Percentiles rank a stretch among this genome's conserved stretches.
phyloP scores from a whole-genome alignment of 2,888 invertebrate species.

The Unio pictorum region DNA sequence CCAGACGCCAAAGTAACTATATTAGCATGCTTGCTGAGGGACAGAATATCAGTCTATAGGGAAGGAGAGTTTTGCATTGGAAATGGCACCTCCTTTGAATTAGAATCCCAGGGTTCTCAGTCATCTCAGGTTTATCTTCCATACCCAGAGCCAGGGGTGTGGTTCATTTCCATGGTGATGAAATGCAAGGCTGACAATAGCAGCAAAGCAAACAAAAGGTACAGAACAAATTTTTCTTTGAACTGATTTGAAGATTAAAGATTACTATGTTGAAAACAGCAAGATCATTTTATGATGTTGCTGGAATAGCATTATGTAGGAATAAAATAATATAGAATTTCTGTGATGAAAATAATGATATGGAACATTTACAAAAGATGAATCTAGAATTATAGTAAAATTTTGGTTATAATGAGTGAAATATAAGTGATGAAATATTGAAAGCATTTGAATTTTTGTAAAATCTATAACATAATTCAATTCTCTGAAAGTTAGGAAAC shows the following conservation, averaged over 20 bases:
- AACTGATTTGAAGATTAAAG: not conserved
- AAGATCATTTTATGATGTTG: not conserved
- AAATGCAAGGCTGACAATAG: conserved; percentile 74
- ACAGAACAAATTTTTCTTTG: not conserved
- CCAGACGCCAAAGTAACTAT: conserved; percentile 7
- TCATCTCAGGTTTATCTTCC: conserved; percentile 73
- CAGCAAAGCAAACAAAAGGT: conserved; percentile 1
- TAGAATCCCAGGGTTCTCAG: conserved; percentile 7
- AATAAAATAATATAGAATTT: too few relatives aligned
- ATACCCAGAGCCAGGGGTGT: conserved; percentile 86
- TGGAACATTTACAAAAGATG: too few relatives aligned
- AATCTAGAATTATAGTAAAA: too few relatives aligned
- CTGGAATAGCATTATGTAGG: conserved; percentile 4
- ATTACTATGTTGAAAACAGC: not conserved
- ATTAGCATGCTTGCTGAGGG: conserved; percentile 11
- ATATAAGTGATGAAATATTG: too few relatives aligned
- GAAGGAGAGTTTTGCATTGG: conserved; percentile 10
- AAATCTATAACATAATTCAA: too few relatives aligned
- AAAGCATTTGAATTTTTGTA: too few relatives aligned
- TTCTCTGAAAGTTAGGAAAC: too few relatives aligned
- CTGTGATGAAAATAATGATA: too few relatives aligned
- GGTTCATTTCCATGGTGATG: conserved; percentile 83
- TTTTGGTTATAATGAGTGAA: too few relatives aligned
- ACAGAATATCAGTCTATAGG: conserved; percentile 12
- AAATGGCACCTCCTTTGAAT: conserved; percentile 11